A percentile compares a stretch with the other conserved stretches of the same genome.
Evolutionary conservation across 2,797 vertebrate genomes (phyloP).

Genomic region (Loriculus beryllinus): DNA sequence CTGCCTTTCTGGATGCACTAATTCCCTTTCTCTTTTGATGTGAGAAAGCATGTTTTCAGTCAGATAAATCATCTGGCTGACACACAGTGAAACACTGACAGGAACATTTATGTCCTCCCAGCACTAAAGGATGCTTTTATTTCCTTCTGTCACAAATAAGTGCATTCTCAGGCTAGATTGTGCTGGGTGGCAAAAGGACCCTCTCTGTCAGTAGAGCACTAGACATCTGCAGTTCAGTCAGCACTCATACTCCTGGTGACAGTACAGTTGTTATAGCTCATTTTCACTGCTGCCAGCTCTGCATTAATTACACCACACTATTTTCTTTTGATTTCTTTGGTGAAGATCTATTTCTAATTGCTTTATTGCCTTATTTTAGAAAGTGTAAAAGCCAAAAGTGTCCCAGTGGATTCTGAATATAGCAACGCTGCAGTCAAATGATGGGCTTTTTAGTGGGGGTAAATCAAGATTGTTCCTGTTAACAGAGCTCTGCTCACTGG

Average conservation of each 20-base stretch:
- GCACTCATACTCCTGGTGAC: neutral
- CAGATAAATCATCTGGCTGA: neutral
- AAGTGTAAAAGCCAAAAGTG: neutral
- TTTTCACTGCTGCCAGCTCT: neutral
- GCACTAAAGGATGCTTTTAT: neutral
- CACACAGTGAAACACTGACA: neutral
- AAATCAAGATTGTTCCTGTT: neutral
- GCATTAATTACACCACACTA: neutral
- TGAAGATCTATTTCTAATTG: neutral
- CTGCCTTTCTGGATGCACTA: neutral
- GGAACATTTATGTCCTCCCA: neutral
- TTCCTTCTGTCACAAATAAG: neutral
- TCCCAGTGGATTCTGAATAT: neutral
- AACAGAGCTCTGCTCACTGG: neutral
- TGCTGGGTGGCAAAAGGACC: neutral
- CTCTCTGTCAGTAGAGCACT: neutral
- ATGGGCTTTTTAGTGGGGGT: neutral
- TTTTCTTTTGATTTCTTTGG: neutral
- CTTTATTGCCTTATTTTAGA: slow-evolving; percentile 24
- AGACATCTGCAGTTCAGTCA: neutral
- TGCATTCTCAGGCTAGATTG: neutral
- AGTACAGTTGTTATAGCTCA: neutral
- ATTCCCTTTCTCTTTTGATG: neutral
- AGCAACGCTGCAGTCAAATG: neutral
- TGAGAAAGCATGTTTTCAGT: neutral